phyloP scores from a whole-genome alignment of 1,140 invertebrate genomes.

The Asobara japonica region DNA sequence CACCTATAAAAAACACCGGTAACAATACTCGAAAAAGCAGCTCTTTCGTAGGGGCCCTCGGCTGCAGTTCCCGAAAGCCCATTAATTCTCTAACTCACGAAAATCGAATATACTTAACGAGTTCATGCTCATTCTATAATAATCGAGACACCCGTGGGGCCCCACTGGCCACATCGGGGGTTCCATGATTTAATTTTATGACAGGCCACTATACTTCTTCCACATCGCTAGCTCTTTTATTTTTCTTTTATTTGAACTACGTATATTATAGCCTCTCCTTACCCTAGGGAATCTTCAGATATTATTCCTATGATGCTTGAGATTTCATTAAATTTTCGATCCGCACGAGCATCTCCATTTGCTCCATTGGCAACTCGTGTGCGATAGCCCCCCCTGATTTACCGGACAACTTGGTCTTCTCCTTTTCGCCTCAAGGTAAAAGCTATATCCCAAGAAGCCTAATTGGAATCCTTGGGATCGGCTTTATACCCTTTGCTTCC shows the following conservation, averaged over 20 bases:
- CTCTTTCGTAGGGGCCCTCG: neutral
- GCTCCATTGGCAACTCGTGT: slow-evolving; percentile 4
- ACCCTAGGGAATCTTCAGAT: slow-evolving; percentile 2
- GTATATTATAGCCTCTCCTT: neutral
- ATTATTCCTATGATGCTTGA: neutral
- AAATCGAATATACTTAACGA: slow-evolving; percentile 24
- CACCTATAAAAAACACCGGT: too few relatives aligned
- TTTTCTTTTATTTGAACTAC: neutral
- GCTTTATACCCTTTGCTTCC: neutral
- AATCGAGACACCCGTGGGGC: slow-evolving; percentile 18
- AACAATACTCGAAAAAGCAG: too few relatives aligned
- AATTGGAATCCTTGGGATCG: slow-evolving; percentile 16
- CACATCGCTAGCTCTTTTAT: neutral
- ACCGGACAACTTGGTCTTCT: neutral
- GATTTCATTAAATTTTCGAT: slow-evolving; percentile 8
- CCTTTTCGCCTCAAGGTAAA: neutral
- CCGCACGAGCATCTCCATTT: neutral
- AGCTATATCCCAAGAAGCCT: neutral
- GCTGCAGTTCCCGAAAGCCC: neutral
- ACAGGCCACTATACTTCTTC: slow-evolving; percentile 10
- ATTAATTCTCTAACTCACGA: slow-evolving; percentile 21
- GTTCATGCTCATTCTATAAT: slow-evolving; percentile 8
- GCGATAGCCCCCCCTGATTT: neutral
- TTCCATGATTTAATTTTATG: slow-evolving; percentile 52
- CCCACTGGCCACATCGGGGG: slow-evolving; percentile 33